Evolutionary conservation across 2,888 invertebrate species (phyloP), one percentile per base, ranked within the genome.

Genomic region (Pachymerium ferrugineum): DNA sequence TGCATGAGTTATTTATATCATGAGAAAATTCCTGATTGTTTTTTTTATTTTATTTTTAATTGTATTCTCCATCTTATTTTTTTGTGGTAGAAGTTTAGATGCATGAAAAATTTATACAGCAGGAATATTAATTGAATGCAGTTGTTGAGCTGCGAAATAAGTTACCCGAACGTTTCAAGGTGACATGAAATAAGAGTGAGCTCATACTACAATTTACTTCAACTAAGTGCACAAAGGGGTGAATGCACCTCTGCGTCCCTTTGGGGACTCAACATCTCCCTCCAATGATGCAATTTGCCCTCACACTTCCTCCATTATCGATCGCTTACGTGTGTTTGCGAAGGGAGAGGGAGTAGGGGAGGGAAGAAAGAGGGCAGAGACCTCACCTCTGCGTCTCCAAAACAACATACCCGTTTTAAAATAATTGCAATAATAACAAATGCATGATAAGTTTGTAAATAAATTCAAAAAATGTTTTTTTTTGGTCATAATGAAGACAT

Each of bases 171-270:
- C 16, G 47, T 22, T 54, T 54, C 47, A 54, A 54, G 47, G 47
- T 54, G 47, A 54, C 47, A 54, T 54, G 47, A 54, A 54, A 54
- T 54, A 54, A 54, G 47, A 54, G 47, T 54, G 47, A 54, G 19
- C 47, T 54, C 47, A 54, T 54, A 54, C 47, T 54, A 54, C 47
- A 54, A 54, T 54, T 54, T 54, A 54, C 47, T 54, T n/a, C 47
- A 54, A 22, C 19, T 54, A 54, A 54, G 47, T 54, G 47, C 47
- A 54, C 19, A 54, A 54, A 54, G 47, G 47, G 47, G 47, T 54
- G 47, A 54, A 54, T 54, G 47, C 47, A 10, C 47, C 19, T 16
- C 16, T 4, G 47, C 19, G 19, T 54, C 22, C 47, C 47, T 22
- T 19, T 54, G 47, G 22, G 47, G 47, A 54, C 19, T 54, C 19